Evolutionary conservation across 1,140 invertebrate genomes (phyloP).

Genomic region (Drosophila burlai): DNA sequence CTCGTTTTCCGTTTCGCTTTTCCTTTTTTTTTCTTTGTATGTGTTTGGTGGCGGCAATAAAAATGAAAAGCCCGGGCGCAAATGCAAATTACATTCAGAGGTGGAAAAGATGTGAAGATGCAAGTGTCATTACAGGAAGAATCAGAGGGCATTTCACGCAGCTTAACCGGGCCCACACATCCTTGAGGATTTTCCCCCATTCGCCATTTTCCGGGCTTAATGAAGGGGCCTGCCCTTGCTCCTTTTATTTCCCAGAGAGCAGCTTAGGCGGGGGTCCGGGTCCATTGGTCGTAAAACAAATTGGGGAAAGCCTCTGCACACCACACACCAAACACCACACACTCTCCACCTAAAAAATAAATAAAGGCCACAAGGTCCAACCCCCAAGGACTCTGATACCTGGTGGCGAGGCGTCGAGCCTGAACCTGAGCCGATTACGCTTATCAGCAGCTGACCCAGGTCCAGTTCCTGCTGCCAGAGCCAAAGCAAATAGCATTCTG

Average conservation of each 20-base stretch:
- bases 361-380: slow-evolving; percentile 53
- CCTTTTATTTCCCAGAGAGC: slow-evolving; percentile 17
- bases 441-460: slow-evolving; percentile 54
- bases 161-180: slow-evolving; percentile 48
- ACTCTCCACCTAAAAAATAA: slow-evolving; percentile 36
- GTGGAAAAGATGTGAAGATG: slow-evolving; percentile 51
- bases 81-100: slow-evolving; percentile 62
- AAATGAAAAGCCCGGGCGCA: slow-evolving; percentile 47
- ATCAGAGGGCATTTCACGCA: slow-evolving; percentile 63
- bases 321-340: background rate
- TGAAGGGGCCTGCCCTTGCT: slow-evolving; percentile 22
- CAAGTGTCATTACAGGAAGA: slow-evolving; percentile 60
- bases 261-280: slow-evolving; percentile 12
- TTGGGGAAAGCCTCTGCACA: slow-evolving; percentile 10
- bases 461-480: slow-evolving; percentile 4
- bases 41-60: slow-evolving; percentile 41
- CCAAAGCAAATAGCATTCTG: slow-evolving; percentile 54
- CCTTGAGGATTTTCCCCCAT: slow-evolving; percentile 30
- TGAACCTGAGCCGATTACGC: slow-evolving; percentile 70
- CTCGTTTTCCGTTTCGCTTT: slow-evolving; percentile 25
- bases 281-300: slow-evolving; percentile 63
- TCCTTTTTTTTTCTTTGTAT: background rate
- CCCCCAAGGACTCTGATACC: slow-evolving; percentile 20
- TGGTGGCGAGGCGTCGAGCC: slow-evolving; percentile 54
- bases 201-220: slow-evolving; percentile 32